A percentile compares a stretch with the other conserved stretches of the same genome.
Conservation (phyloP, 2,113 vertebrate genomes). For the Baryphthengus martii region DNA sequence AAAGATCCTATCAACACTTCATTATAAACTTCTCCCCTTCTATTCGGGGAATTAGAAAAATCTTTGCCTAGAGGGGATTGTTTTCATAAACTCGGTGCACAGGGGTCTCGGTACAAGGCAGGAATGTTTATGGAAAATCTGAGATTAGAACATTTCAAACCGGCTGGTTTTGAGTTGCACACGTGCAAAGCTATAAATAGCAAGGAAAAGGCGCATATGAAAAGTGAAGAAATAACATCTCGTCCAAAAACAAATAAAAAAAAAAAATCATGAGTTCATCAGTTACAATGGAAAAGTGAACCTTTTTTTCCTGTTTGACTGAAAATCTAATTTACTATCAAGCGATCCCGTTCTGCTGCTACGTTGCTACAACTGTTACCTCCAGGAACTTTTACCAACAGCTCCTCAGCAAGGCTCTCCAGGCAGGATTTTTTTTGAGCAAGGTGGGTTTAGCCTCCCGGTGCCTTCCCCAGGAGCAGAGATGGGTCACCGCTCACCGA, state of each 20-base stretch:
- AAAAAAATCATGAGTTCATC: not conserved
- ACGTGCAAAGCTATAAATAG: conserved; percentile 26
- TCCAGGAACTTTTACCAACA: not conserved
- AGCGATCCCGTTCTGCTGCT: not conserved
- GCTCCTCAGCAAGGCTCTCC: not conserved
- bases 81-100: not conserved
- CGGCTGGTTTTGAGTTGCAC: conserved; percentile 22
- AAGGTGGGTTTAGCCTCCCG: not conserved
- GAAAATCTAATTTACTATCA: not conserved
- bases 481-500: not conserved
- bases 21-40: not conserved
- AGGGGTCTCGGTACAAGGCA: not conserved
- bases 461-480: not conserved
- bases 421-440: not conserved
- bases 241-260: not conserved
- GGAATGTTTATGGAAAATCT: conserved; percentile 59
- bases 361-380: not conserved
- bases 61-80: conserved; percentile 18
- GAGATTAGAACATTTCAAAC: conserved; percentile 40
- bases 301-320: not conserved
- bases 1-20: conserved; percentile 7
- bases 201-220: not conserved
- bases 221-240: not conserved
- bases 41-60: conserved; percentile 16
- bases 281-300: not conserved